Evolutionary conservation across 2,888 invertebrate species (phyloP), one percentile per base, ranked within the genome.

Genomic region (Protophormia terraenovae): DNA sequence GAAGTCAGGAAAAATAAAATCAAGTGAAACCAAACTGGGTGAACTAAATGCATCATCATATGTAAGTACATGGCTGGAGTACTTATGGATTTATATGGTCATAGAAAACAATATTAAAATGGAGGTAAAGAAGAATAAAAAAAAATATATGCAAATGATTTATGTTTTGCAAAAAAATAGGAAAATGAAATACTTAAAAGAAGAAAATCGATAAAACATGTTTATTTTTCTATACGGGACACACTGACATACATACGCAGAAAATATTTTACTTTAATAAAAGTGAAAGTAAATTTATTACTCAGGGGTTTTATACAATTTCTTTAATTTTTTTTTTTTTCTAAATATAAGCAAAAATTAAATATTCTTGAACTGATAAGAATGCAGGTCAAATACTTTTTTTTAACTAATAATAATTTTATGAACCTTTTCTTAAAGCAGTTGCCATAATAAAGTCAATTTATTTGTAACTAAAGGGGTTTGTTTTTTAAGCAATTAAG

Each of bases 101-200:
- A 62, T 35, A 35, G 16, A 62, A 69, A 69, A 78, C 24, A 60
- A 71, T 38, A 62, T 35, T 35, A 14, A 69, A 69, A 38, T 22
- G 55, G 14, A 41, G 4, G n/a, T n/a, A n/a, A n/a, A n/a, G n/a
- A n/a, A n/a, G n/a, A n/a, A n/a, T n/a, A 24, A 45, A 2, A 7
- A 27, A 47, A 22, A 27, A 81, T 67, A 73, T 67, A 67, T 53
- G 64, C 41, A 76, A 72, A 60, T 60, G 14, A 45, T 60, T 32
- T 19, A 80, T 72, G 27, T 38, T 38, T 38, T 6, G n/a, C 7
- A 71, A 71, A 41, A 27, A 27, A 29, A 55, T 6, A 7, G n/a
- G 24, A 29, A 45, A 14, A 29, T 10, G 5, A 29, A 60, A 45
- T 35, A 5, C 53, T 53, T 16, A 4, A 8, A 60, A 29, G 19